Evolutionary conservation across 2,113 vertebrate genomes (phyloP).

Genomic region (Hippocampus guttulatus): DNA sequence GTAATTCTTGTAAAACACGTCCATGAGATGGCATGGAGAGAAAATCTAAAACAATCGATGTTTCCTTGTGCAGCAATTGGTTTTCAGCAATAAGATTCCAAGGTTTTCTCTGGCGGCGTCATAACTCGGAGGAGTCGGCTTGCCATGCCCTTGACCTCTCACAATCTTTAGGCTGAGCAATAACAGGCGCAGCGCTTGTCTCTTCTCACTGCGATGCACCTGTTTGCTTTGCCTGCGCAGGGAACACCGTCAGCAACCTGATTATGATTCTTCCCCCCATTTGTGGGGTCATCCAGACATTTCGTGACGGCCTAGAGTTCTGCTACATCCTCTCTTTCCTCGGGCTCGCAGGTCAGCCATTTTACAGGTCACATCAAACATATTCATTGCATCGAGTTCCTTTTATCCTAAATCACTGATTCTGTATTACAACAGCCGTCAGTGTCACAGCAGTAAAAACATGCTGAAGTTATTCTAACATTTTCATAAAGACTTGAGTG

Average conservation of each 20-base stretch:
- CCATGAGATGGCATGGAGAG: neutral
- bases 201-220: neutral
- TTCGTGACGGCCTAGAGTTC: slow-evolving; percentile 83
- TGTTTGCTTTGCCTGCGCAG: slow-evolving; percentile 66
- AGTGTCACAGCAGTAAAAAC: neutral
- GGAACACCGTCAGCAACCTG: slow-evolving; percentile 99
- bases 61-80: slow-evolving; percentile 4
- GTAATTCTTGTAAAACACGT: neutral
- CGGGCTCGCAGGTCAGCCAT: slow-evolving; percentile 83
- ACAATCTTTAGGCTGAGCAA: neutral
- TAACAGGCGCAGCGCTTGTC: neutral
- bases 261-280: slow-evolving; percentile 98
- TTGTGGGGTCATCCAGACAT: slow-evolving; percentile 86
- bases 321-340: slow-evolving; percentile 89
- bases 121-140: neutral
- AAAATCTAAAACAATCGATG: neutral
- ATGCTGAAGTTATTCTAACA: neutral
- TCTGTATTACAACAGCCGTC: neutral
- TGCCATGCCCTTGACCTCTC: slow-evolving; percentile 1
- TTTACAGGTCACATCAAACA: neutral
- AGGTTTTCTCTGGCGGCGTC: neutral
- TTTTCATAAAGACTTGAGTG: neutral
- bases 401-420: neutral
- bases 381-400: neutral
- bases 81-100: slow-evolving; percentile 15